A percentile compares a stretch with the other conserved stretches of the same genome.
phyloP scores from a whole-genome alignment of 2,797 vertebrate species.

The Selene dorsalis region DNA sequence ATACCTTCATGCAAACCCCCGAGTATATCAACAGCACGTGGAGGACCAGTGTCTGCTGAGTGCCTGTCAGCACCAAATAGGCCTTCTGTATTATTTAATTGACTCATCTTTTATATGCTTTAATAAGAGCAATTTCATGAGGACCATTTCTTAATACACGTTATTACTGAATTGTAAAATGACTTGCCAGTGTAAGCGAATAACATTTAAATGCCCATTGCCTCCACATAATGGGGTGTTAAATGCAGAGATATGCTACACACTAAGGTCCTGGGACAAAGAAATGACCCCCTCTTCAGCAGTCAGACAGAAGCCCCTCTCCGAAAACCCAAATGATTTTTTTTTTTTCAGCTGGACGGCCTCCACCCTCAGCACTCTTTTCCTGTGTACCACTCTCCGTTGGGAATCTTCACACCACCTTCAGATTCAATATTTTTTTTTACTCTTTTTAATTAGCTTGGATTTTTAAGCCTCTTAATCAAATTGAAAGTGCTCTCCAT shows the following conservation, averaged over 20 bases:
- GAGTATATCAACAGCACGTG: neutral
- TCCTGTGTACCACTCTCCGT: slow-evolving; percentile 15
- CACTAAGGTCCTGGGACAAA: slow-evolving; percentile 20
- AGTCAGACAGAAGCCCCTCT: neutral
- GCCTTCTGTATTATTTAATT: slow-evolving; percentile 9
- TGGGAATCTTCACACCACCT: slow-evolving; percentile 40
- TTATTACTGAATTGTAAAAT: slow-evolving; percentile 38
- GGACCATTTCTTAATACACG: slow-evolving; percentile 20
- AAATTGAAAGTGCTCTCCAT: slow-evolving; percentile 44
- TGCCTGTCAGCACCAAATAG: neutral
- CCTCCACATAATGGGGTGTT: neutral
- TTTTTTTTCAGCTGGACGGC: neutral
- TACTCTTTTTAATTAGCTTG: slow-evolving; percentile 64
- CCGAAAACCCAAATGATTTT: neutral
- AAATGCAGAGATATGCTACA: slow-evolving; percentile 9
- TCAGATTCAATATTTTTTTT: slow-evolving; percentile 48
- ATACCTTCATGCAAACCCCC: slow-evolving; percentile 11
- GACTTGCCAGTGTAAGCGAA: slow-evolving; percentile 24
- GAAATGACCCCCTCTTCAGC: neutral
- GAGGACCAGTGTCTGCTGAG: slow-evolving; percentile 11
- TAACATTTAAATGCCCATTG: slow-evolving; percentile 29
- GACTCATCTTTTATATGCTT: slow-evolving; percentile 9
- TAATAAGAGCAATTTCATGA: slow-evolving; percentile 4
- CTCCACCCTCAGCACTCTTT: slow-evolving; percentile 3
- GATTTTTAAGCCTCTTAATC: slow-evolving; percentile 66